Conservation (phyloP, 2,113 vertebrate species). For the Scomber japonicus region DNA sequence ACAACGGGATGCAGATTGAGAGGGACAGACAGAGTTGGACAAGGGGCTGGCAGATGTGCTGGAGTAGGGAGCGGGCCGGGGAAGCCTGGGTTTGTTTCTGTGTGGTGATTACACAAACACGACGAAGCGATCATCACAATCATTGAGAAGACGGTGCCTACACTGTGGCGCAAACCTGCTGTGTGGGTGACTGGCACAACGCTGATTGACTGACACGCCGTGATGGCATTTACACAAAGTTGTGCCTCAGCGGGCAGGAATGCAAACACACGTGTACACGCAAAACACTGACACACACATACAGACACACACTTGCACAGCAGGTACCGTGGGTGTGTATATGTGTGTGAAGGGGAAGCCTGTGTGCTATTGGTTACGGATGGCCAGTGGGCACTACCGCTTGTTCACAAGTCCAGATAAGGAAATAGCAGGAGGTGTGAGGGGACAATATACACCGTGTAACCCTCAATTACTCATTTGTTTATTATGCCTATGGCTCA, state of each 20-base stretch:
- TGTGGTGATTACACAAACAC: conserved; percentile 56
- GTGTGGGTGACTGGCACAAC: conserved; percentile 71
- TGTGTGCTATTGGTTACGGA: conserved; percentile 60
- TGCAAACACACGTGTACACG: conserved; percentile 17
- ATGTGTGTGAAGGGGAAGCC: conserved; percentile 76
- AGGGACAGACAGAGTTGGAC: neutral
- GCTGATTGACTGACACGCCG: conserved; percentile 58
- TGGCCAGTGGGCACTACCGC: conserved; percentile 64
- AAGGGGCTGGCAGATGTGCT: conserved; percentile 40
- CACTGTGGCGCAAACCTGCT: conserved; percentile 55
- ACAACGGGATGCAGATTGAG: conserved; percentile 16
- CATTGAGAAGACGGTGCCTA: conserved; percentile 61
- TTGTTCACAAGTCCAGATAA: conserved; percentile 58
- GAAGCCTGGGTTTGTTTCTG: conserved; percentile 59
- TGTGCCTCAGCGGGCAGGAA: conserved; percentile 22
- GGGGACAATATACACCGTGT: conserved; percentile 48
- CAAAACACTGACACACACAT: conserved; percentile 16
- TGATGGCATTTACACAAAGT: conserved; percentile 72
- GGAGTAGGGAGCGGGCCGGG: conserved; percentile 41
- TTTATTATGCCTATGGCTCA: conserved; percentile 57
- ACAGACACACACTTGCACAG: conserved; percentile 53
- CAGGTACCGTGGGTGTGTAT: conserved; percentile 59
- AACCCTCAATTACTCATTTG: conserved; percentile 73
- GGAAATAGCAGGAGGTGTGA: conserved; percentile 65
- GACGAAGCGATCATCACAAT: conserved; percentile 27